Conservation (phyloP, 2,113 vertebrate genomes). For the Pristiophorus japonicus region DNA sequence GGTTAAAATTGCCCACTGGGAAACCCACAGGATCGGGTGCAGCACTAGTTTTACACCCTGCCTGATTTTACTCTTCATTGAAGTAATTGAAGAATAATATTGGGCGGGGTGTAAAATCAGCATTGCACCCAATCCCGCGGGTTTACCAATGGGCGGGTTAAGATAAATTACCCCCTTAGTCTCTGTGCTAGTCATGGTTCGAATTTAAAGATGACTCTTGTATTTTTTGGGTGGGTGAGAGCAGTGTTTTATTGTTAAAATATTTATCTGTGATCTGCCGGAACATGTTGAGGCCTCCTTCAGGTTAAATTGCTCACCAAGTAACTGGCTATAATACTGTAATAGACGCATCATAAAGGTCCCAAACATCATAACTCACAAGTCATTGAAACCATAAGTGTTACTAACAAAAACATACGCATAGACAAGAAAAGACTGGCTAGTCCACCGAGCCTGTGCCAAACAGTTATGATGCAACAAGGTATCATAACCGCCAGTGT, state of each 20-base stretch:
- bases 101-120: neutral
- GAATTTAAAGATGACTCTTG: neutral
- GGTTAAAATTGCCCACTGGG: too few relatives aligned
- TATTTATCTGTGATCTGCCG: neutral
- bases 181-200: neutral
- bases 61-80: neutral
- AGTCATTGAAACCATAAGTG: neutral
- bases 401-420: neutral
- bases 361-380: neutral
- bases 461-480: neutral
- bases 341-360: neutral
- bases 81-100: neutral
- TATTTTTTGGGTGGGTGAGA: neutral
- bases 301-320: neutral
- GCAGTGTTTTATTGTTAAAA: neutral
- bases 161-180: neutral
- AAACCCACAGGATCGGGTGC: neutral
- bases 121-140: neutral
- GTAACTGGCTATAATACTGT: neutral
- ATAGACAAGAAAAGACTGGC: neutral
- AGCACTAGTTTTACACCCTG: neutral
- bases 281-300: neutral
- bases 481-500: neutral
- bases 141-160: neutral
- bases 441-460: neutral